phyloP scores from a whole-genome alignment of 2,797 vertebrate genomes.

The Sebastes steindachneri region DNA sequence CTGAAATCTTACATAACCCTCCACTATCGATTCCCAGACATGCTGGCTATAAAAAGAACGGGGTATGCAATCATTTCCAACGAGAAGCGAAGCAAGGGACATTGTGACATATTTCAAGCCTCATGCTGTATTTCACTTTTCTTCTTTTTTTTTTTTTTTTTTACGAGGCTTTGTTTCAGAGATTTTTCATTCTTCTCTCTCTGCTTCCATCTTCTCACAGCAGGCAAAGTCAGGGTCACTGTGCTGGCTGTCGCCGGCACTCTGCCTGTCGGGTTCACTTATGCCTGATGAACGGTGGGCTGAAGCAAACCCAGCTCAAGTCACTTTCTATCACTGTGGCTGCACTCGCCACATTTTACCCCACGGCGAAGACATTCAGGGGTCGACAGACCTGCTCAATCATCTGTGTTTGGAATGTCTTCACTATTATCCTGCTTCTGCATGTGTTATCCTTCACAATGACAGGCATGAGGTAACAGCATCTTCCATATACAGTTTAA shows the following conservation, averaged over 20 bases:
- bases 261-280: conserved; percentile 57
- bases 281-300: conserved; percentile 33
- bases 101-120: conserved; percentile 15
- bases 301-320: conserved; percentile 42
- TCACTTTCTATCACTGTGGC: conserved; percentile 55
- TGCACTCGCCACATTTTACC: conserved; percentile 28
- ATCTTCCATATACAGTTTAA: not conserved
- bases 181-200: conserved; percentile 7
- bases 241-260: conserved; percentile 37
- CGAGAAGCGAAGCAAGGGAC: not conserved
- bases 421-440: not conserved
- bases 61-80: not conserved
- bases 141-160: conserved; percentile 18
- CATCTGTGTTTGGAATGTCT: not conserved
- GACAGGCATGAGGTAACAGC: not conserved
- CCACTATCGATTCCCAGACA: conserved; percentile 36
- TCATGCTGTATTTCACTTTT: not conserved
- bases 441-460: not conserved
- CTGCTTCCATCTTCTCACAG: conserved; percentile 7
- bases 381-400: conserved; percentile 15
- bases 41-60: conserved; percentile 32
- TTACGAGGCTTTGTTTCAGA: not conserved
- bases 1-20: conserved; percentile 39
- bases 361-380: conserved; percentile 12
- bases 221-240: conserved; percentile 16